Base-by-base conservation (phyloP, 1,140 invertebrate species). In the Dufourea novaeangliae region DNA sequence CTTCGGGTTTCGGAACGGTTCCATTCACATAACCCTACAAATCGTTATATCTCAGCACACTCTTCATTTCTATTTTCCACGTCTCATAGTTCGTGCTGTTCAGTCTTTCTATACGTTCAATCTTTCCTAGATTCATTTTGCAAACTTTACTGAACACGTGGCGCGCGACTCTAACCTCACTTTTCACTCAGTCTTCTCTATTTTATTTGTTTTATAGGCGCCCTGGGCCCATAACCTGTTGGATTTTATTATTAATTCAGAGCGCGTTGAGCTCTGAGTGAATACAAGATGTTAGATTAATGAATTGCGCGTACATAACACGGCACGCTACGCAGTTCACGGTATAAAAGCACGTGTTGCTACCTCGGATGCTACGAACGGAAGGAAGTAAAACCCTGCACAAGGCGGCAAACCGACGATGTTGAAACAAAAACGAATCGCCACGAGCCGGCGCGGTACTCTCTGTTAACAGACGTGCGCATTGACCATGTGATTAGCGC, bases 11-110 rank as follows among this genome's bases (percentile, higher is more conserved):
- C 7, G 8, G 2, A 6, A 22, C 20, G 1, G 3, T 67, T 34
- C 64, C 46, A 22, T 37, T 44, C 27, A 57, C 59, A 3, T 78
- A 70, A 0, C 61, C 37, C 59, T 57, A 78, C 11, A 78, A 22
- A 17, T 78, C 59, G 0, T 64, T 62, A 12, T 8, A 63, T 0
- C 59, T 59, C 0, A 78, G 22, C 11, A 71, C 29, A n/a, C 75
- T 78, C 14, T 71, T 78, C 39, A 78, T 78, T 14, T 78, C 34
- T 1, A 70, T 25, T 8, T 63, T 78, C 67, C 59, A 78, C 3
- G 69, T 6, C 11, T 78, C 59, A n/a, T 71, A 78, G 29, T 71
- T 78, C 0, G 1, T 8, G 1, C 52, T 22, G 4, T 37, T 70
- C n/a, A 78, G 32, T 27, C 63, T 78, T 41, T 75, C 62, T 0